phyloP scores from a whole-genome alignment of 2,888 invertebrate species.

The Anorthoa munda region DNA sequence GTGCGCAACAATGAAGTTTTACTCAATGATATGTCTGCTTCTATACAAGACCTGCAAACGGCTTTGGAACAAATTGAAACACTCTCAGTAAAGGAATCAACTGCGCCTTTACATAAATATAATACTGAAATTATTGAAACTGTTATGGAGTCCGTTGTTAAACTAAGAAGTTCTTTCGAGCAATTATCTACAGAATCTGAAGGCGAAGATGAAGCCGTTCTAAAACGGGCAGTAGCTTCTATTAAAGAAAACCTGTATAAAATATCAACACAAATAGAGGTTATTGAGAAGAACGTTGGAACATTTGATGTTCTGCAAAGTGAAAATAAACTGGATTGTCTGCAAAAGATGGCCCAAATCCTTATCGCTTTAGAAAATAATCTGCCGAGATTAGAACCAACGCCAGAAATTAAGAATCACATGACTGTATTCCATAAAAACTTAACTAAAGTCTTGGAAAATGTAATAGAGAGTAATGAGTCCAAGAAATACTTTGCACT shows the following conservation, averaged over 20 bases:
- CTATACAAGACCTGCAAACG: slow-evolving; percentile 88
- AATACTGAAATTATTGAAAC: slow-evolving; percentile 92
- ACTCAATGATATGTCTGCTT: slow-evolving; percentile 85
- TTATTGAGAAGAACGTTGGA: slow-evolving; percentile 80
- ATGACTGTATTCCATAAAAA: slow-evolving; percentile 87
- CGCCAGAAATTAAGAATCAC: slow-evolving; percentile 76
- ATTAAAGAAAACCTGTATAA: slow-evolving; percentile 82
- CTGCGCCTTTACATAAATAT: slow-evolving; percentile 79
- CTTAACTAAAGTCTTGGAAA: slow-evolving; percentile 90
- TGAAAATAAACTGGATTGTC: slow-evolving; percentile 84
- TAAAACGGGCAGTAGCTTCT: slow-evolving; percentile 78
- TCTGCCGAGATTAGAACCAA: slow-evolving; percentile 77
- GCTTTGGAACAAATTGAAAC: slow-evolving; percentile 88
- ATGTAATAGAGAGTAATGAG: slow-evolving; percentile 89
- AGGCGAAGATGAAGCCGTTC: slow-evolving; percentile 72
- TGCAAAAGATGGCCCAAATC: slow-evolving; percentile 88
- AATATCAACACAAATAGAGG: slow-evolving; percentile 79
- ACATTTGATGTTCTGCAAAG: slow-evolving; percentile 83
- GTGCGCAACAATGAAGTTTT: slow-evolving; percentile 81
- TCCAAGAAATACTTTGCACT: slow-evolving; percentile 82
- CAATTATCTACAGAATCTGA: slow-evolving; percentile 78
- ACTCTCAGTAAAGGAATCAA: slow-evolving; percentile 89
- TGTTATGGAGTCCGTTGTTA: slow-evolving; percentile 92
- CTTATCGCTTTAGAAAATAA: slow-evolving; percentile 85
- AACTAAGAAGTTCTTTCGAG: slow-evolving; percentile 92